phyloP scores from a whole-genome alignment of 2,888 invertebrate genomes.

The Galeopsomyia nigrocyanea region DNA sequence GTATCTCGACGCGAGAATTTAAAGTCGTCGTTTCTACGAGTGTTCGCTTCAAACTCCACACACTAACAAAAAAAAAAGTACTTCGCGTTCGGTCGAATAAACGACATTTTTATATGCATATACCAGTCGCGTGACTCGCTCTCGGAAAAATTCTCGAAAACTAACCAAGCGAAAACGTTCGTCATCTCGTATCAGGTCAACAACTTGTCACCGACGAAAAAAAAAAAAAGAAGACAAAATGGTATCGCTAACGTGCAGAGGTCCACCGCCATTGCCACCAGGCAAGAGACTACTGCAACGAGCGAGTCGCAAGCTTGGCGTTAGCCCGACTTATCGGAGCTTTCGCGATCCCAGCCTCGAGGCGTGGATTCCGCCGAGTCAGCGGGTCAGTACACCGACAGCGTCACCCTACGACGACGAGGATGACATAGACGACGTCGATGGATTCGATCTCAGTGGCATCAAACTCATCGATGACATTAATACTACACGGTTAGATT shows the following conservation, averaged over 20 bases:
- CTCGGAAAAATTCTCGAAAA: too few relatives aligned
- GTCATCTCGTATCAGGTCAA: too few relatives aligned
- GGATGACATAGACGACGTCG: constrained; percentile 44
- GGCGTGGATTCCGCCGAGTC: constrained; percentile 60
- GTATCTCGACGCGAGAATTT: too few relatives aligned
- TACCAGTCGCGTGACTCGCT: too few relatives aligned
- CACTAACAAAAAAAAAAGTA: too few relatives aligned
- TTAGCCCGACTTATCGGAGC: constrained; percentile 71
- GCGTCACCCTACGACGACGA: constrained; percentile 41
- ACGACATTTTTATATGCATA: too few relatives aligned
- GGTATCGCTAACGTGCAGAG: constrained; percentile 72
- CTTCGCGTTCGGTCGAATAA: too few relatives aligned
- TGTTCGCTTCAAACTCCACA: too few relatives aligned
- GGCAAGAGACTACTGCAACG: constrained; percentile 68
- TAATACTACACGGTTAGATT: constrained; percentile 47
- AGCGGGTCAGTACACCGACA: constrained; percentile 19
- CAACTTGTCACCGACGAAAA: too few relatives aligned
- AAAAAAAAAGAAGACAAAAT: too few relatives aligned
- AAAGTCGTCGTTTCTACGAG: too few relatives aligned
- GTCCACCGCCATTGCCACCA: constrained; percentile 74
- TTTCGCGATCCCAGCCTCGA: constrained; percentile 73
- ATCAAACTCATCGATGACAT: constrained; percentile 56
- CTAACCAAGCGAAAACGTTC: too few relatives aligned
- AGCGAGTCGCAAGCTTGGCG: constrained; percentile 65
- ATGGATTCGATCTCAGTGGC: constrained; percentile 44